Base-by-base conservation (phyloP, 1,140 invertebrate species). In the Neodiprion virginianus region DNA sequence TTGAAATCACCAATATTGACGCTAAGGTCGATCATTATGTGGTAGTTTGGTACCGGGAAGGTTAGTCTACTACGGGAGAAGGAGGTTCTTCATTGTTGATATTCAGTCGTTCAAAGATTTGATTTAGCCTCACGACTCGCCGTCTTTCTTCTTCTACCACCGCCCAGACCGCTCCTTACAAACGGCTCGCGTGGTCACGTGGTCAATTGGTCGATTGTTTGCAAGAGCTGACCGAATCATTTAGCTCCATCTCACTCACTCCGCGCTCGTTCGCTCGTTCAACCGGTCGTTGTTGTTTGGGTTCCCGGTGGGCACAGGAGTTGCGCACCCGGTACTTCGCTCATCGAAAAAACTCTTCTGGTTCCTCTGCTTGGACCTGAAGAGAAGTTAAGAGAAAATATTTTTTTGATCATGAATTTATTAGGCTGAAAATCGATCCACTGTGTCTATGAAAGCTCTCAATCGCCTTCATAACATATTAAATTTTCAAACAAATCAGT, bases 21-120 rank as follows among this genome's bases (percentile, higher is more conserved):
- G 1, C 23, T 48, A 11, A 74, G 50, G 50, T 74, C 72, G 2
- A 69, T 72, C 69, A 76, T 72, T 3, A 74, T 67, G 69, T 76
- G 75, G 28, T 71, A 76, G 23, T 71, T 74, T 21, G 69, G 69
- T 10, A 69, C 65, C n/a, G 72, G 17, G 17, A 21, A 21, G 17
- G 17, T 21, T 21, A 21, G 17, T 21, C 17, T 21, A 21, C 17
- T 21, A 21, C 17, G 17, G 17, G 17, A 21, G 17, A 21, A 21
- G 17, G 17, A 21, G 17, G 17, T 21, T 21, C 17, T 21, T 21
- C 17, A 21, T 21, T 21, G 17, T 21, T 21, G 17, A 21, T 21
- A 21, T 21, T 21, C 50, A 53, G 50, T 14, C 50, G 50, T 11
- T 53, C 50, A 10, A 53, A 53, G 1, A 53, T 10, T 10, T 53